These are phyloP conservation scores for Cheilosia grossa DNA, from an alignment of 2,888 invertebrate genomes.

Conservation along the genomic window DNA sequence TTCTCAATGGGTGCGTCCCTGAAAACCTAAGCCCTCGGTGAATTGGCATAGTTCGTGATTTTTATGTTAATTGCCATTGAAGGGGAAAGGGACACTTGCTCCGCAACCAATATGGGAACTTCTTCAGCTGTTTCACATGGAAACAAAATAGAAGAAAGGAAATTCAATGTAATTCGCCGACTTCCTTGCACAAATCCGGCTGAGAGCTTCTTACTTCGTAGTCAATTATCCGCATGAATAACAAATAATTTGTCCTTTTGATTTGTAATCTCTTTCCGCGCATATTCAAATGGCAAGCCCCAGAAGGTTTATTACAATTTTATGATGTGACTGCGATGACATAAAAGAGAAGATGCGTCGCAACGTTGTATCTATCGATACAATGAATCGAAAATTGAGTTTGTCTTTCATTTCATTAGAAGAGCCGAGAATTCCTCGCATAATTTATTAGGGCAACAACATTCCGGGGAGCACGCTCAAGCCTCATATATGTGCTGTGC, in stretches of 20 bases:
- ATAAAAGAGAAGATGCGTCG: constrained; percentile 59
- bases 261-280: constrained; percentile 36
- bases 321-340: constrained; percentile 60
- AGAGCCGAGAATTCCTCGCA: constrained; percentile 11
- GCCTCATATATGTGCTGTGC: constrained; percentile 51
- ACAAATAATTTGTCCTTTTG: constrained; percentile 79
- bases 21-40: constrained; percentile 15
- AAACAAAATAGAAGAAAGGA: neutral
- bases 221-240: constrained; percentile 83
- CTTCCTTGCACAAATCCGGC: constrained; percentile 55
- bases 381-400: constrained; percentile 64
- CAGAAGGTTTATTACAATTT: constrained; percentile 65
- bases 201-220: constrained; percentile 53
- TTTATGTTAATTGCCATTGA: constrained; percentile 33
- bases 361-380: constrained; percentile 59
- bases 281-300: constrained; percentile 56
- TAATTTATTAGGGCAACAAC: constrained; percentile 62
- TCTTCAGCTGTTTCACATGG: constrained; percentile 24
- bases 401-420: constrained; percentile 71
- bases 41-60: constrained; percentile 53
- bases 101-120: constrained; percentile 56
- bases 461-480: constrained; percentile 50
- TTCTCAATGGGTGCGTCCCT: constrained; percentile 31
- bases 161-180: constrained; percentile 47
- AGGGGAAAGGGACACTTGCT: constrained; percentile 23